Conservation (phyloP, 1,140 invertebrate species). For the Drosophila leontia region DNA sequence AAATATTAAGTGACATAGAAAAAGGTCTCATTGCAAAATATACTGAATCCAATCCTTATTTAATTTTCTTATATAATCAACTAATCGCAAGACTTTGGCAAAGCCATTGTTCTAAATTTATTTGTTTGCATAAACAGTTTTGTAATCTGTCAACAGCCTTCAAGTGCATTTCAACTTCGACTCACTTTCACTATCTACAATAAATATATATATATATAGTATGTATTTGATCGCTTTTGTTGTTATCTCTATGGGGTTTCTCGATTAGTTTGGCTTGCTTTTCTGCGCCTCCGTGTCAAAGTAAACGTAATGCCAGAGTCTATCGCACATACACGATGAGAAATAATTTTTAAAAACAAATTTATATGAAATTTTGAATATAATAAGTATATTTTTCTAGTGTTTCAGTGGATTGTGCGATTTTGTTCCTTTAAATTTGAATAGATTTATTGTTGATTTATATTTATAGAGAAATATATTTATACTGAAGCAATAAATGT, state of each 20-base stretch:
- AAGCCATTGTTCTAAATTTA: slow-evolving; percentile 7
- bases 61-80: neutral
- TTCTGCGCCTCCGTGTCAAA: neutral
- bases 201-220: no score
- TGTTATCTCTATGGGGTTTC: slow-evolving; percentile 23
- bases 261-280: slow-evolving; percentile 29
- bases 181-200: slow-evolving; percentile 9
- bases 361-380: neutral
- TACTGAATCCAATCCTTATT: neutral
- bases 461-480: neutral
- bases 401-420: no score
- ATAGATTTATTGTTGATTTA: neutral
- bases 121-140: slow-evolving; percentile 1
- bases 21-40: neutral
- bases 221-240: slow-evolving; percentile 16
- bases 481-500: no score
- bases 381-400: neutral
- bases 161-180: slow-evolving; percentile 14
- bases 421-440: neutral
- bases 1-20: neutral
- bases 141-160: slow-evolving; percentile 12
- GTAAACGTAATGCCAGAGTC: slow-evolving; percentile 9
- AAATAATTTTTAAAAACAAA: neutral
- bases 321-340: neutral
- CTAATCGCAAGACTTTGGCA: neutral